These are phyloP conservation scores for Trematocara stigmaticum DNA, from an alignment of 2,113 vertebrate species.

Conservation along the genomic window DNA sequence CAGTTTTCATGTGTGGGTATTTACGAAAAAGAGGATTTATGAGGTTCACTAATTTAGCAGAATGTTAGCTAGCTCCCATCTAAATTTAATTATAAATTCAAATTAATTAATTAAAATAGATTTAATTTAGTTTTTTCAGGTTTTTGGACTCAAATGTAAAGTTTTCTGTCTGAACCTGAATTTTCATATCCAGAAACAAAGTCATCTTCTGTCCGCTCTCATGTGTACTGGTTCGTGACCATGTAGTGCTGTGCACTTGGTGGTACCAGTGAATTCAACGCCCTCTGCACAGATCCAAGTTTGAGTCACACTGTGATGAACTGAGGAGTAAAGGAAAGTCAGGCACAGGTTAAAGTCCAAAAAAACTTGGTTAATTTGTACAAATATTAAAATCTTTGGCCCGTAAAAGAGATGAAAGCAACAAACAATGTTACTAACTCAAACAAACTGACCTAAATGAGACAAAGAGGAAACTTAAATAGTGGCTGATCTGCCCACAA, in stretches of 20 bases:
- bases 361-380: background rate
- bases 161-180: background rate
- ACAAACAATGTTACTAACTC: background rate
- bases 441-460: background rate
- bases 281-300: background rate
- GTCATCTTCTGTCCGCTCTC: fast-evolving
- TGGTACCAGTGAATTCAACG: background rate
- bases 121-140: background rate
- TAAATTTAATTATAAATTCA: too few relatives aligned
- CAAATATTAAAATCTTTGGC: fast-evolving
- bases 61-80: background rate
- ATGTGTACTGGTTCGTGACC: background rate
- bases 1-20: background rate
- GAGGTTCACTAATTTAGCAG: background rate
- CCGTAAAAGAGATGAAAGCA: background rate
- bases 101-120: too few relatives aligned
- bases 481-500: fast-evolving
- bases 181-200: background rate
- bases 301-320: fast-evolving
- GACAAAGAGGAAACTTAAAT: background rate
- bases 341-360: background rate
- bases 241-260: background rate
- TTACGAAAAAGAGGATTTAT: background rate
- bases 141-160: background rate
- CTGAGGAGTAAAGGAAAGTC: background rate